A percentile compares a stretch with the other conserved stretches of the same genome.
Evolutionary conservation across 1,140 invertebrate genomes (phyloP).

Genomic region (Elymnias hypermnestra): DNA sequence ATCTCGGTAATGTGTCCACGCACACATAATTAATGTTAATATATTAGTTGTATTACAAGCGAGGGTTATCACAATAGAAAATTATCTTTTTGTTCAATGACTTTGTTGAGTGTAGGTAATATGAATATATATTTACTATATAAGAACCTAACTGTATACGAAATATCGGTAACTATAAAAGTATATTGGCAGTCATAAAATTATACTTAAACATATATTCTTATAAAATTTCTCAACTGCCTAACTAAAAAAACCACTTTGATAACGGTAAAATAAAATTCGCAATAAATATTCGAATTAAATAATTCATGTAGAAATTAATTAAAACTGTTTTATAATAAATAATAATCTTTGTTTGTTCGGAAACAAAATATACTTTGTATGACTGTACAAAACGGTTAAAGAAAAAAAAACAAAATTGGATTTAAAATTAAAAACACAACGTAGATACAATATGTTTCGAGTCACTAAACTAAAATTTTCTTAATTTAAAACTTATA

Average conservation of each 20-base stretch:
- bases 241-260: slow-evolving; percentile 31
- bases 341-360: slow-evolving; percentile 66
- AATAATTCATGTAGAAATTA: slow-evolving; percentile 41
- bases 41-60: slow-evolving; percentile 76
- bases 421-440: slow-evolving; percentile 50
- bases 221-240: slow-evolving; percentile 34
- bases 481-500: slow-evolving; percentile 56
- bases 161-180: slow-evolving; percentile 60
- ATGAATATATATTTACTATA: slow-evolving; percentile 24
- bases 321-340: slow-evolving; percentile 46
- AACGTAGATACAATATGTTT: slow-evolving; percentile 59
- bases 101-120: slow-evolving; percentile 10
- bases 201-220: slow-evolving; percentile 45
- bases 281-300: slow-evolving; percentile 50
- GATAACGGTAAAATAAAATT: slow-evolving; percentile 47
- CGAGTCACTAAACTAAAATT: slow-evolving; percentile 48
- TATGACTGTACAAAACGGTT: slow-evolving; percentile 57
- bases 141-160: slow-evolving; percentile 54
- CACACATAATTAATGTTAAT: slow-evolving; percentile 51
- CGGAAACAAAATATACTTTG: slow-evolving; percentile 67
- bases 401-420: slow-evolving; percentile 48
- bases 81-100: slow-evolving; percentile 15
- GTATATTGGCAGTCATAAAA: slow-evolving; percentile 54
- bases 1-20: slow-evolving; percentile 29
- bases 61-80: slow-evolving; percentile 65